Base-by-base conservation (phyloP, 1,140 invertebrate species). In the Calycopis cecrops region DNA sequence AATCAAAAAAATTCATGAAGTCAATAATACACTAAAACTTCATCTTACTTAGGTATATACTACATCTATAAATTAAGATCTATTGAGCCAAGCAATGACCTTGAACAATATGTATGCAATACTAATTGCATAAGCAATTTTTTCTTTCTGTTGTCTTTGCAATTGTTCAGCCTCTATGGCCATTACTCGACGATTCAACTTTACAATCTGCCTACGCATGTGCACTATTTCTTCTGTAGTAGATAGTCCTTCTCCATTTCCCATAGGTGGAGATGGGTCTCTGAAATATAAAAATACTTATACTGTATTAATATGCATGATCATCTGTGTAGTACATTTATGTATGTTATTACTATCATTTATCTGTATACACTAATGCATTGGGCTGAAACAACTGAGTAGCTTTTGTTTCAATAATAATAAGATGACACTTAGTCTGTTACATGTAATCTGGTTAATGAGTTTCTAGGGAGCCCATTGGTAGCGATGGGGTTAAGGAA, bases 51-150 rank as follows among this genome's bases (percentile, higher is more conserved):
- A 67, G 40, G 40, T 44, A 44, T 44, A 16, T 67, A 67, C 66
- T 51, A 63, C 48, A 68, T 48, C 52, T 60, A 34, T 54, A 52
- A 58, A 65, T 85, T 89, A 90, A 70, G 89, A 89, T 81, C 93
- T 90, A 82, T 93, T 94, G 57, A 96, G 85, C 95, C 95, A 97
- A 60, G 94, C 90, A 59, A 97, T 92, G 55, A 94, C 91, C 90
- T 96, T 97, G 54, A 96, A 88, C 65, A 96, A 86, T 73, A 97
- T 91, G 78, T 97, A 97, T 9, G 94, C 91, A 68, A 96, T 88
- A 12, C 95, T 94, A 62, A 95, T 82, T 56, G 92, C 92, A 78
- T 94, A 95, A 63, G 96, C 86, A 68, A 96, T 90, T 76, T 96
- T 94, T 71, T 96, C 95, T 65, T 93, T 91, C 79, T 96, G 94